Evolutionary conservation across 1,140 invertebrate species (phyloP).

Genomic region (Eriosoma lanigerum): DNA sequence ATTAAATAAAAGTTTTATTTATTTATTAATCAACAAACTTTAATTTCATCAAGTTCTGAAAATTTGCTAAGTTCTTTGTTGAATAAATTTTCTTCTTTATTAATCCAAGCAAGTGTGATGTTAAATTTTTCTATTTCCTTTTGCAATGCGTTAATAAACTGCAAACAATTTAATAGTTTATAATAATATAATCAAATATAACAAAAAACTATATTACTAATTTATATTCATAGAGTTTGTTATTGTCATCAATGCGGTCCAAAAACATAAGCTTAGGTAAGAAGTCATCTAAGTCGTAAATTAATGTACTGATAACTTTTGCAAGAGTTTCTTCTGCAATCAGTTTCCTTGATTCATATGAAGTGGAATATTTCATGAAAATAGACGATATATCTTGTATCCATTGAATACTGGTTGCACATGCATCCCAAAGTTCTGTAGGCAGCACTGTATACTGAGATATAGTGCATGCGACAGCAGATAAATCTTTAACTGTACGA

Average conservation of each 20-base stretch:
- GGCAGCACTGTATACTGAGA: slow-evolving; percentile 69
- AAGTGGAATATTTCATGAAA: slow-evolving; percentile 69
- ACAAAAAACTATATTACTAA: slow-evolving; percentile 53
- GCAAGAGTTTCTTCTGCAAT: slow-evolving; percentile 76
- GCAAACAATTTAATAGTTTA: slow-evolving; percentile 37
- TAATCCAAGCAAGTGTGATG: slow-evolving; percentile 78
- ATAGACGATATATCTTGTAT: slow-evolving; percentile 70
- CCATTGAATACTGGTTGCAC: slow-evolving; percentile 72
- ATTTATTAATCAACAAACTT: slow-evolving; percentile 58
- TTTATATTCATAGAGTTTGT: slow-evolving; percentile 67
- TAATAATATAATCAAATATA: too few species aligned
- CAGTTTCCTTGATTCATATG: slow-evolving; percentile 72
- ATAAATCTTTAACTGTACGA: slow-evolving; percentile 65
- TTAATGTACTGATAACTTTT: slow-evolving; percentile 68
- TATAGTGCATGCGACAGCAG: slow-evolving; percentile 67
- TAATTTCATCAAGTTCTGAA: slow-evolving; percentile 72
- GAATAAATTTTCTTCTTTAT: slow-evolving; percentile 83
- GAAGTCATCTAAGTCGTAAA: slow-evolving; percentile 70
- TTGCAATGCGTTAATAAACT: slow-evolving; percentile 70
- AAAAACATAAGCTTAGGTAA: slow-evolving; percentile 68
- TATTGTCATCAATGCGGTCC: slow-evolving; percentile 71
- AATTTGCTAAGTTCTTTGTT: slow-evolving; percentile 75
- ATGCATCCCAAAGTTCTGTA: slow-evolving; percentile 67
- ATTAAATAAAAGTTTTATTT: neutral
- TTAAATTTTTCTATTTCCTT: slow-evolving; percentile 72